Base-by-base conservation (phyloP, 2,797 vertebrate species). In the Poecilia gillii region DNA sequence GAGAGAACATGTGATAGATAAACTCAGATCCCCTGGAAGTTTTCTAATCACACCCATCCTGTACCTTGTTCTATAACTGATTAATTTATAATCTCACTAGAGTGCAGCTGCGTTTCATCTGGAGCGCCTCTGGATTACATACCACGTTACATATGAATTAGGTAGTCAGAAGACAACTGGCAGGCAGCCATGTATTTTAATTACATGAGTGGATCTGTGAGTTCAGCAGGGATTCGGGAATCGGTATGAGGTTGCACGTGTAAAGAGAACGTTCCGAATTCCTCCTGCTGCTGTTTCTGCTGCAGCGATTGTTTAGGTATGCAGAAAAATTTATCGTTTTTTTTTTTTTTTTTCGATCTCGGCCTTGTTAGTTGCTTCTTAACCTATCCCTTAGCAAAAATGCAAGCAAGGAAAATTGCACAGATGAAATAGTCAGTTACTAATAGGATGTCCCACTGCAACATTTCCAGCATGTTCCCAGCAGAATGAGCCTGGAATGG, bases 351-450 rank as follows among this genome's bases (percentile, higher is more conserved):
- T 33, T 33, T 80, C 28, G 39, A 59, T 84, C 64, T 76, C 39
- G 39, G 78, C 88, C 80, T 82, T 90, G 87, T 87, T 74, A 39
- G 79, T 72, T 73, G 74, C 73, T 79, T 51, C 72, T 88, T 77
- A 81, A 66, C 88, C 79, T 84, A 77, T 82, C 72, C 78, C 64
- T 81, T 84, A 75, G 82, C 81, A 84, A 83, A 73, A 87, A 80
- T 66, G 57, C 53, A 53, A 84, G 71, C 16, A 73, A 72, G 66
- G 79, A 77, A 89, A 91, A 83, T 83, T 77, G 83, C 75, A 85
- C 81, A 74, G 88, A 82, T 90, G 85, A 91, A 91, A 90, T 88
- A 89, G 89, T 89, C 23, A 3, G 88, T 93, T 93, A 90, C 59
- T 72, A 57, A 84, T 77, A 91, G 86, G 76, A 77, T 85, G 83